These are phyloP conservation scores for Alouatta palliata DNA, from an alignment of 2,113 vertebrate genomes.

Conservation along the genomic window DNA sequence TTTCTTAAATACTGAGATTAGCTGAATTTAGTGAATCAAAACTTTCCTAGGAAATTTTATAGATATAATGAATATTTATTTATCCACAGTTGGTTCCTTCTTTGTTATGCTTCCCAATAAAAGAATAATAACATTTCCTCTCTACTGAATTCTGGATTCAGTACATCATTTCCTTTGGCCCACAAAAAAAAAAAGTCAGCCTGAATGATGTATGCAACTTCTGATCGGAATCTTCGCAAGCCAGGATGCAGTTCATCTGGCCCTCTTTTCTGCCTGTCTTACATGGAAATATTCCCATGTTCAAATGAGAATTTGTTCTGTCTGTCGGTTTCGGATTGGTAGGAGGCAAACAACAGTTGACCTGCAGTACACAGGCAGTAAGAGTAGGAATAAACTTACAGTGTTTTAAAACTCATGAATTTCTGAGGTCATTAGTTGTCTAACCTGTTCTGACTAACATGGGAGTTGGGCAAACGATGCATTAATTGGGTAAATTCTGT, in stretches of 20 bases:
- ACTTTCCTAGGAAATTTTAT: background rate
- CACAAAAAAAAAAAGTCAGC: background rate
- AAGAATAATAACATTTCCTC: background rate
- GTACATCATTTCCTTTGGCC: background rate
- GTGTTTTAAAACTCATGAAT: background rate
- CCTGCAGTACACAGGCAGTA: accelerated
- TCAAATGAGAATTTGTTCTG: background rate
- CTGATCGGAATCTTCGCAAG: background rate
- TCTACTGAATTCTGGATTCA: background rate
- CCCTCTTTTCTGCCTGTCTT: background rate
- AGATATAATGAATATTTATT: background rate
- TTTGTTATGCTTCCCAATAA: background rate
- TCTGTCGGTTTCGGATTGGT: background rate
- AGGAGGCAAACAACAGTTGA: background rate
- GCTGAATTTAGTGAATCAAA: background rate
- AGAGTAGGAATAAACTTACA: background rate
- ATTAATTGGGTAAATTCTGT: background rate
- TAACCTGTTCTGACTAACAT: background rate
- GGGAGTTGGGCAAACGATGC: background rate
- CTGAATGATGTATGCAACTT: background rate
- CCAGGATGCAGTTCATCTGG: accelerated
- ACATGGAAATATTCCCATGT: background rate
- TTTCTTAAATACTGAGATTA: background rate
- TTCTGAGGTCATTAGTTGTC: background rate
- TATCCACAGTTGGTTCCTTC: background rate